phyloP scores from a whole-genome alignment of 2,113 vertebrate genomes.

The Urocitellus parryii region DNA sequence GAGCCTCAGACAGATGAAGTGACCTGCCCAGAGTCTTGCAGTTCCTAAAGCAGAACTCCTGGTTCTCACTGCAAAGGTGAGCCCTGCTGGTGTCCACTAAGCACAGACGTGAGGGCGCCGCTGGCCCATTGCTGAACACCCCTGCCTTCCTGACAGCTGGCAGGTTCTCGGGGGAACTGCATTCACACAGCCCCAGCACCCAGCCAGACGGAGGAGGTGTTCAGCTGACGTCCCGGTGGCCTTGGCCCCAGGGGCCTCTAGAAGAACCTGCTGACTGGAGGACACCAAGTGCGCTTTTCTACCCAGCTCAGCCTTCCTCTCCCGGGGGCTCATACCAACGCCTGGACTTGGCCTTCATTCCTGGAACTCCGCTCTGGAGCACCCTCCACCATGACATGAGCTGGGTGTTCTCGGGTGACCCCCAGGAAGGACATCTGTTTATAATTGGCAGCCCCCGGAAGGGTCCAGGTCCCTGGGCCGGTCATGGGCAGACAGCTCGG shows the following conservation, averaged over 20 bases:
- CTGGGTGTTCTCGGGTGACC: slow-evolving; percentile 24
- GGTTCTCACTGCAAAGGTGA: not conserved
- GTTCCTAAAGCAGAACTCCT: not conserved
- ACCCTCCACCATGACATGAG: not conserved
- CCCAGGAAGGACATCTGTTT: slow-evolving; percentile 56
- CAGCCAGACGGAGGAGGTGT: not conserved
- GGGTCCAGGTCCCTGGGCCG: not conserved
- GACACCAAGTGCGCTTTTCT: not conserved
- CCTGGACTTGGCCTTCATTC: not conserved
- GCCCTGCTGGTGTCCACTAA: rapidly evolving
- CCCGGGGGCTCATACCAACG: not conserved
- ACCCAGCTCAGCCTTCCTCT: not conserved
- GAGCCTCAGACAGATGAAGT: not conserved
- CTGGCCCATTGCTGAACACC: not conserved
- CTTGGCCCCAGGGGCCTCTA: not conserved
- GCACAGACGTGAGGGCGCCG: rapidly evolving
- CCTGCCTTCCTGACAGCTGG: not conserved
- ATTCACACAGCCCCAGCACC: not conserved
- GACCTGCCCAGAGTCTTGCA: not conserved
- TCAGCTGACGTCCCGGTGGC: rapidly evolving
- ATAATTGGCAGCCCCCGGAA: not conserved
- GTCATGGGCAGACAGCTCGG: not conserved
- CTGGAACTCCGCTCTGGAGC: not conserved
- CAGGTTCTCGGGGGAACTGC: not conserved
- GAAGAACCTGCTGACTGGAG: not conserved